Conservation (phyloP, 2,113 vertebrate genomes). For the Rhinoderma darwinii region DNA sequence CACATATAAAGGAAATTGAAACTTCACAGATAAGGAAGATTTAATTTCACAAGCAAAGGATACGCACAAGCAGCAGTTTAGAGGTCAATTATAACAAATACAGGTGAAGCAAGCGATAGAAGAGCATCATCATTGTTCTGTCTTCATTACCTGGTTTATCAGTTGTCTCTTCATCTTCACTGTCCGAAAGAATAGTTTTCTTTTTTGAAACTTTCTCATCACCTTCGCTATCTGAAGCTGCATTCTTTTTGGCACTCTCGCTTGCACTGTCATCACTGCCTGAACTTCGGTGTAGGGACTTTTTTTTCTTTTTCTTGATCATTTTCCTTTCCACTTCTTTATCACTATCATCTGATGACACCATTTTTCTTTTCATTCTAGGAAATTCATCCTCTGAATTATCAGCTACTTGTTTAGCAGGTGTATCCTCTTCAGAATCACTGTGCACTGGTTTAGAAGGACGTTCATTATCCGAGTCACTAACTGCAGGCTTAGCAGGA, state of each 20-base stretch:
- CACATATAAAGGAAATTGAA: no score
- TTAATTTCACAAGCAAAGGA: no score
- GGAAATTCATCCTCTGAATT: constrained; percentile 76
- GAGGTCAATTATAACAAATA: no score
- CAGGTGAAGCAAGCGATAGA: no score
- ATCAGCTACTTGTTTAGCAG: constrained; percentile 64
- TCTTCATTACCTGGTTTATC: constrained; percentile 70
- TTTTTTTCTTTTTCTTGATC: constrained; percentile 67
- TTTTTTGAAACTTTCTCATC: constrained; percentile 87
- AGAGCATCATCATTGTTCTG: background rate
- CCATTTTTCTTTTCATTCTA: constrained; percentile 70
- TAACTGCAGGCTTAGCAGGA: constrained; percentile 53
- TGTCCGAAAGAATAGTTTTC: constrained; percentile 90
- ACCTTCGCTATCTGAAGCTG: constrained; percentile 74
- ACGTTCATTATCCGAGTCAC: constrained; percentile 73
- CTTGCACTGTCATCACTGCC: constrained; percentile 64
- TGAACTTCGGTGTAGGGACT: constrained; percentile 64
- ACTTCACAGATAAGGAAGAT: no score
- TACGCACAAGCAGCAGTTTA: no score
- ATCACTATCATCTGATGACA: constrained; percentile 78
- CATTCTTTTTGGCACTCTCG: constrained; percentile 72
- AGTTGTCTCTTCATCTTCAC: constrained; percentile 84
- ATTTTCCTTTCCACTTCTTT: constrained; percentile 68
- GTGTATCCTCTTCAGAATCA: constrained; percentile 67
- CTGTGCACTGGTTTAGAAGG: constrained; percentile 54